Evolutionary conservation across 2,113 vertebrate species (phyloP).

Genomic region (Pygoscelis adeliae): DNA sequence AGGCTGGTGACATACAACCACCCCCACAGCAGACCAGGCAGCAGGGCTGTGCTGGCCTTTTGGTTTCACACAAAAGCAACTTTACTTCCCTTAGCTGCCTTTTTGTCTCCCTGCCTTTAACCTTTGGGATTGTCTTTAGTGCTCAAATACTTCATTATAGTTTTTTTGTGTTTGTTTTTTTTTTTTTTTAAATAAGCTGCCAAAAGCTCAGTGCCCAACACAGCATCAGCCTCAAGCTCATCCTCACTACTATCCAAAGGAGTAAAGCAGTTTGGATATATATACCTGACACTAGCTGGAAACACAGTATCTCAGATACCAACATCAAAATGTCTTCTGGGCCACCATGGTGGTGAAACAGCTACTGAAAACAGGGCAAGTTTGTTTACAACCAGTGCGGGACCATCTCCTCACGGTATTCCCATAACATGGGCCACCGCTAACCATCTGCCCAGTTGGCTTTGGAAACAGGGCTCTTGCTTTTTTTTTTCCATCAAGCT

Average conservation of each 20-base stretch:
- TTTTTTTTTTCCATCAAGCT: background rate
- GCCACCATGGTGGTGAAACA: background rate
- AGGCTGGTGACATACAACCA: background rate
- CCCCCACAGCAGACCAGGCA: background rate
- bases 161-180: background rate
- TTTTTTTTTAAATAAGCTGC: background rate
- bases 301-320: background rate
- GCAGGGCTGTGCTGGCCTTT: background rate
- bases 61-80: background rate
- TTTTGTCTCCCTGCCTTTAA: background rate
- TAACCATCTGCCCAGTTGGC: background rate
- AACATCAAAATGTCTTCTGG: background rate
- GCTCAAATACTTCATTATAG: background rate
- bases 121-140: background rate
- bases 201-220: background rate
- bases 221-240: background rate
- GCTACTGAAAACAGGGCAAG: background rate
- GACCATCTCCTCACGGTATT: background rate
- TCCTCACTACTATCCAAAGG: background rate
- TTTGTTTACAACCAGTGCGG: background rate
- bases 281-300: background rate
- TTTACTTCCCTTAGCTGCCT: background rate
- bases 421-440: fast-evolving
- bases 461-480: background rate
- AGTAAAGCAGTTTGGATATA: background rate